A percentile compares a stretch with the other conserved stretches of the same genome.
phyloP scores from a whole-genome alignment of 2,888 invertebrate species.

The Nemurella pictetii region DNA sequence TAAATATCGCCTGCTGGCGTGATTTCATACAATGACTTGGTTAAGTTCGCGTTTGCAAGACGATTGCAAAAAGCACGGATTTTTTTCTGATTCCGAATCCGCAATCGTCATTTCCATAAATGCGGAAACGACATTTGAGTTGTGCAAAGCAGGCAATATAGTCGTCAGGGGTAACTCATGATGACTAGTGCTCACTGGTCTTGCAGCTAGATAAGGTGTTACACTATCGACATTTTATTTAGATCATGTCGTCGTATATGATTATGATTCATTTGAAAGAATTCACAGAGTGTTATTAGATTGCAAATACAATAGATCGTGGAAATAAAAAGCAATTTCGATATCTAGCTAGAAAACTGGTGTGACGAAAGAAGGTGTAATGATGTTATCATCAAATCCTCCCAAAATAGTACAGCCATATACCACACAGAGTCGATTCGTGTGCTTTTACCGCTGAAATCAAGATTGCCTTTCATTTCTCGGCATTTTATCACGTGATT shows the following conservation, averaged over 20 bases:
- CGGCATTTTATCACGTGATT: background rate
- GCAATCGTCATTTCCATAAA: background rate
- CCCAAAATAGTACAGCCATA: background rate
- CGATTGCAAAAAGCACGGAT: background rate
- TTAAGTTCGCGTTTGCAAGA: too few species aligned
- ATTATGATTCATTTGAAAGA: background rate
- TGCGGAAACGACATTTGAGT: background rate
- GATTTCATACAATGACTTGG: background rate
- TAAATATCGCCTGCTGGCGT: background rate
- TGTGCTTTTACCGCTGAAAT: background rate
- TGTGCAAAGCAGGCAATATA: background rate
- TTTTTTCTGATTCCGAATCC: too few species aligned
- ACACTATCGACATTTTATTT: background rate
- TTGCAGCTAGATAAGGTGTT: background rate
- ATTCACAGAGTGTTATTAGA: background rate
- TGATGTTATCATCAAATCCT: background rate
- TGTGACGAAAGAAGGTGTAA: background rate
- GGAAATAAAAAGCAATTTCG: background rate
- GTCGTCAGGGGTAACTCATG: background rate
- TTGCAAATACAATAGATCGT: background rate
- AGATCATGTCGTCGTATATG: background rate
- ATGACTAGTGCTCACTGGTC: background rate
- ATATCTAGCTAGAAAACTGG: background rate
- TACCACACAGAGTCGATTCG: background rate
- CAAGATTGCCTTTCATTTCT: background rate